Evolutionary conservation across 1,140 invertebrate genomes (phyloP).

Genomic region (Dendroctonus ponderosae): DNA sequence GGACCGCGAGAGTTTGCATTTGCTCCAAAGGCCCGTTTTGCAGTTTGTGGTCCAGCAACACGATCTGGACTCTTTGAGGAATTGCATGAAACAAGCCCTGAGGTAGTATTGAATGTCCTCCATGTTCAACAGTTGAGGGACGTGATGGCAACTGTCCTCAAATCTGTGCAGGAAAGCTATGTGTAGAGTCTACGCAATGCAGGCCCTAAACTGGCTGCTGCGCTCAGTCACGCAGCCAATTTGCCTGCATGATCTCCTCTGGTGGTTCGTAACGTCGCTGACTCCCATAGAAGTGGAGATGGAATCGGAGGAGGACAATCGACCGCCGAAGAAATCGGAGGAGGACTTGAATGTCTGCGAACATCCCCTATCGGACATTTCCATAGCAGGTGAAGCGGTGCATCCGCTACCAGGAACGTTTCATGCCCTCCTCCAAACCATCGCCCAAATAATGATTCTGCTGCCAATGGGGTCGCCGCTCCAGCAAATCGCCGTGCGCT

Average conservation of each 20-base stretch:
- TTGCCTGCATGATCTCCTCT: constrained; percentile 89
- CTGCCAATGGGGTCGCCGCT: constrained; percentile 82
- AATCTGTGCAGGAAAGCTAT: constrained; percentile 65
- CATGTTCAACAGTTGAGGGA: too few species aligned
- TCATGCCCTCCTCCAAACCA: constrained; percentile 85
- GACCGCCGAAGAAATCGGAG: constrained; percentile 54
- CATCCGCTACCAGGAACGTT: constrained; percentile 79
- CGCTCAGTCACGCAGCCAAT: constrained; percentile 87
- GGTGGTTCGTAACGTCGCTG: constrained; percentile 88
- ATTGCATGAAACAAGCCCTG: constrained; percentile 81
- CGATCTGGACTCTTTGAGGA: constrained; percentile 74
- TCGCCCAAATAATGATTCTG: constrained; percentile 89
- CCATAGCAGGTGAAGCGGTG: constrained; percentile 76
- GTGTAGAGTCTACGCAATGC: constrained; percentile 83
- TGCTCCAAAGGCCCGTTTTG: constrained; percentile 71
- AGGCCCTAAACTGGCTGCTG: constrained; percentile 93
- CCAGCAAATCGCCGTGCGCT: constrained; percentile 89
- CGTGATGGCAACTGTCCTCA: not conserved
- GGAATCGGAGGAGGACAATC: constrained; percentile 55
- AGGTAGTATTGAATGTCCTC: constrained; percentile 26
- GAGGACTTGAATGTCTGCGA: constrained; percentile 66
- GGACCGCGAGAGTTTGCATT: constrained; percentile 49
- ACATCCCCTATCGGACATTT: constrained; percentile 78
- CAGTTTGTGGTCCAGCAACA: constrained; percentile 83
- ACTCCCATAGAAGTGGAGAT: constrained; percentile 56